A percentile compares a stretch with the other conserved stretches of the same genome.
These are phyloP conservation scores for Conger conger DNA, from an alignment of 2,113 vertebrate species.

Conservation along the genomic window DNA sequence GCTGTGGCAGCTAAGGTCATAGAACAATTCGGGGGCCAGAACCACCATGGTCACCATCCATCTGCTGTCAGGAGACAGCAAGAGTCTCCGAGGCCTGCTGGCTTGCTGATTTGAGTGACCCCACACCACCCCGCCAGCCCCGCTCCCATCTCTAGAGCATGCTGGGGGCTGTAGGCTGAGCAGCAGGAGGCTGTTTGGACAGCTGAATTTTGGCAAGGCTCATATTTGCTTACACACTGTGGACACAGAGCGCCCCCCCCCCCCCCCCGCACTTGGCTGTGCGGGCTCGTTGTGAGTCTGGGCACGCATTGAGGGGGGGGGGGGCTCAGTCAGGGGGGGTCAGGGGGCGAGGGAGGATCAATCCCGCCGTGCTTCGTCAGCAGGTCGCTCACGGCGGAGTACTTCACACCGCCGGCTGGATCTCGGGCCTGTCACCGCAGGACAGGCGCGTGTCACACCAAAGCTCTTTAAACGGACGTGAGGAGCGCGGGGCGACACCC, in stretches of 20 bases:
- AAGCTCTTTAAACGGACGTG: neutral
- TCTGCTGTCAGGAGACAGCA: neutral
- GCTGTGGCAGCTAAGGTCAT: neutral
- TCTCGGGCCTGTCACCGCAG: neutral
- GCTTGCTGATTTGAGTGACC: too few relatives aligned
- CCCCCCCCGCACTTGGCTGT: too few relatives aligned
- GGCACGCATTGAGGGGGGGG: neutral
- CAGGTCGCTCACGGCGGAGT: neutral
- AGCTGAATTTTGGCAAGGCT: neutral
- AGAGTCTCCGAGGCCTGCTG: neutral
- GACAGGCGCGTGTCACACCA: neutral
- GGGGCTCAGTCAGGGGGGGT: too few relatives aligned
- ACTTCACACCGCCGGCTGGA: neutral
- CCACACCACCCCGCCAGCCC: too few relatives aligned
- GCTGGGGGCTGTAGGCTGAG: neutral
- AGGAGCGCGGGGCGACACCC: neutral
- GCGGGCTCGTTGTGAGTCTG: neutral
- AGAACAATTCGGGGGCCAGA: neutral
- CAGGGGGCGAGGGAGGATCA: neutral
- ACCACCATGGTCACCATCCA: neutral
- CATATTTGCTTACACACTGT: neutral
- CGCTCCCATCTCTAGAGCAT: neutral
- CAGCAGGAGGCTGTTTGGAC: neutral
- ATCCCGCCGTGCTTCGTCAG: neutral
- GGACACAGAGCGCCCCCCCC: neutral